phyloP scores from a whole-genome alignment of 1,140 invertebrate genomes.

The Lasaia peninsularis region DNA sequence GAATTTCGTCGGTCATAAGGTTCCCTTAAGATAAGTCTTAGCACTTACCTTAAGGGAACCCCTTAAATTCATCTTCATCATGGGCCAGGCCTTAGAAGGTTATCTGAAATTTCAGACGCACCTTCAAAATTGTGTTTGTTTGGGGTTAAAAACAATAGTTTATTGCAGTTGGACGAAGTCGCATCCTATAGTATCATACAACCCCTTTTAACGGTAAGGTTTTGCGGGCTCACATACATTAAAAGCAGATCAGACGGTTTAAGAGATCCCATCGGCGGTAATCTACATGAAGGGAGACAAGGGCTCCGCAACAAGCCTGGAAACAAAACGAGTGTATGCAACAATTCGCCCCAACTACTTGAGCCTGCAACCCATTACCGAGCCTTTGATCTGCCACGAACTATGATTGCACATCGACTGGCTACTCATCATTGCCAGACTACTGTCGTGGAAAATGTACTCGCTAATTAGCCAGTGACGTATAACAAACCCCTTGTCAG shows the following conservation, averaged over 20 bases:
- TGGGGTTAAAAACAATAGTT: no score
- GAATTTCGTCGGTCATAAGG: no score
- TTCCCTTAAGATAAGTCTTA: no score
- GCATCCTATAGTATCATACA: not conserved
- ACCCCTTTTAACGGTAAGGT: not conserved
- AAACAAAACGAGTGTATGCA: constrained; percentile 33
- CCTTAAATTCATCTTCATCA: no score
- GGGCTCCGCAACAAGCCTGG: constrained; percentile 32
- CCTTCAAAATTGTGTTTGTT: no score
- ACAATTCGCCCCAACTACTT: constrained; percentile 34
- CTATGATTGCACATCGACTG: constrained; percentile 49
- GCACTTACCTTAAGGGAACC: no score
- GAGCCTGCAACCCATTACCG: constrained; percentile 30
- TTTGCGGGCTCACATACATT: not conserved
- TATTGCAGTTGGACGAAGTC: no score
- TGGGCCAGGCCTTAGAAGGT: no score
- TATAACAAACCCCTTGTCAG: not conserved
- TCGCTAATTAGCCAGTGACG: not conserved
- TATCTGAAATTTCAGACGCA: no score
- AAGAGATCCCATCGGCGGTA: constrained; percentile 7
- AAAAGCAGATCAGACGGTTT: constrained; percentile 7
- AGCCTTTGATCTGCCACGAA: constrained; percentile 45
- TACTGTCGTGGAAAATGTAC: not conserved
- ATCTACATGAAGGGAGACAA: constrained; percentile 14
- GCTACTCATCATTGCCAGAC: constrained; percentile 29